These are phyloP conservation scores for Eulemur albifrons DNA, from an alignment of 2,797 vertebrate genomes.

Conservation along the genomic window DNA sequence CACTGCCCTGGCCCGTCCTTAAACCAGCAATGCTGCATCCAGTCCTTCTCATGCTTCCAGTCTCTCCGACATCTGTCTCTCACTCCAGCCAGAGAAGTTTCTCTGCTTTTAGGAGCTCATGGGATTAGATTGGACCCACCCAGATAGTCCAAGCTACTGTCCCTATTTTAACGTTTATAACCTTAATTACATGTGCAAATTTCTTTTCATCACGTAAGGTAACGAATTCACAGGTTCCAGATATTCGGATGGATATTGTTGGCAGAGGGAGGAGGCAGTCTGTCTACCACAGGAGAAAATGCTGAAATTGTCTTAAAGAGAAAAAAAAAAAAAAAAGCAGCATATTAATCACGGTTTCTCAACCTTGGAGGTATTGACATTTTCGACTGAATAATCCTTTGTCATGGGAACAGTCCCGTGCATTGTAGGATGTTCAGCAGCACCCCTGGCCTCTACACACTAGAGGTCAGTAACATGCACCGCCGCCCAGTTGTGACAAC, in stretches of 20 bases:
- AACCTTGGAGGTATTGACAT: not conserved
- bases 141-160: not conserved
- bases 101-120: not conserved
- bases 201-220: not conserved
- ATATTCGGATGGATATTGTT: too few species aligned
- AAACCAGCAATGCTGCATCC: accelerated
- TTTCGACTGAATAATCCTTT: not conserved
- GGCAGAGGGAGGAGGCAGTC: not conserved
- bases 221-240: not conserved
- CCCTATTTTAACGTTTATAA: not conserved
- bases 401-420: not conserved
- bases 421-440: not conserved
- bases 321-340: not conserved
- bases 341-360: not conserved
- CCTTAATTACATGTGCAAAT: not conserved
- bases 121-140: not conserved
- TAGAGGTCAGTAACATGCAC: not conserved
- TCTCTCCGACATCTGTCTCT: not conserved
- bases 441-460: not conserved
- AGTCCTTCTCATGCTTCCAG: not conserved
- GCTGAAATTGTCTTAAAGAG: not conserved
- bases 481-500: not conserved
- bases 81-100: not conserved
- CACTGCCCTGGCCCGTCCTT: too few species aligned
- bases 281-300: too few species aligned